Evolutionary conservation across 2,888 invertebrate genomes (phyloP), one percentile per base, ranked within the genome.

Genomic region (Melanotus villosus): DNA sequence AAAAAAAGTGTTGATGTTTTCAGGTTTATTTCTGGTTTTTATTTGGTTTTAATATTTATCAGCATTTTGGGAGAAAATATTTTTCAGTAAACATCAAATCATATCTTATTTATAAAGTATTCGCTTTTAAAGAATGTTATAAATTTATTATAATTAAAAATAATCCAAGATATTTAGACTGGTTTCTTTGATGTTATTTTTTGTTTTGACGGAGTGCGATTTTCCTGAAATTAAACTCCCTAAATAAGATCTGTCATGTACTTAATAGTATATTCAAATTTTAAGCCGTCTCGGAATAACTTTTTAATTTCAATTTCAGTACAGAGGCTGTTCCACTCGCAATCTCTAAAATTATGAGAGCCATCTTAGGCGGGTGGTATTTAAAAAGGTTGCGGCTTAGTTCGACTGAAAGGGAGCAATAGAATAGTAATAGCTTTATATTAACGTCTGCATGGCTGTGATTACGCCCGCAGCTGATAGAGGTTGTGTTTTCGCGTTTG

Each of bases 351-450:
- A 81, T 83, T 82, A 83, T 81, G 80, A 74, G 72, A 71, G 75
- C 72, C 74, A 76, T 79, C 79, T 77, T 73, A 75, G 76, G 74
- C 74, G 78, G 71, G 67, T 56, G 77, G 79, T 80, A 80, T 82
- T 82, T 80, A 80, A 81, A 81, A 81, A 80, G 80, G 77, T 79
- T 76, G 77, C 76, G 77, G 80, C 80, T 82, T 81, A 81, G 77
- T 76, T 75, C 76, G 75, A 77, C 77, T 77, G 76, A 77, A 78
- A 80, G 80, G 80, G 77, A 77, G 82, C 81, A 81, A 82, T 83
- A 81, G 83, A 82, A 82, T 82, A 81, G 81, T 83, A 82, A 83
- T 83, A 82, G 82, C 82, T 81, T 81, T 78, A 81, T 82, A 83
- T 82, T 82, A 82, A 81, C 78, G 81, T 81, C 83, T 83, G 83